Evolutionary conservation across 2,888 invertebrate genomes (phyloP).

Genomic region (Conomelus anceps): DNA sequence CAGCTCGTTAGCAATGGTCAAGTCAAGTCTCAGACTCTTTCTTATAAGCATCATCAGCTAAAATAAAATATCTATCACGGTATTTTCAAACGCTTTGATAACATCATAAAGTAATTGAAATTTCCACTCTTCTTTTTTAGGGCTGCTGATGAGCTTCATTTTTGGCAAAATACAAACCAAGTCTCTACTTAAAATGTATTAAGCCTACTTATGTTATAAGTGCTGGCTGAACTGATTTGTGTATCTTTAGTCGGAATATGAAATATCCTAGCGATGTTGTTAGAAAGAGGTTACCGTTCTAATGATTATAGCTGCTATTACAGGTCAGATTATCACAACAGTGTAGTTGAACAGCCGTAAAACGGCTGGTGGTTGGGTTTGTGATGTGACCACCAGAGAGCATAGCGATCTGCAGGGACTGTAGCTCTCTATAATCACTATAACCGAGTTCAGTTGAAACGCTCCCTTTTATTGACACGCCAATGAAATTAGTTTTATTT

Average conservation of each 20-base stretch:
- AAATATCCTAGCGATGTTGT: background rate
- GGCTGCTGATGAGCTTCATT: too few species aligned
- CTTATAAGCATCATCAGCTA: too few species aligned
- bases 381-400: background rate
- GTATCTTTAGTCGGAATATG: background rate
- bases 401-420: background rate
- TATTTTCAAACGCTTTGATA: too few species aligned
- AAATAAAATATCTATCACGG: too few species aligned
- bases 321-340: background rate
- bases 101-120: too few species aligned
- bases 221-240: background rate
- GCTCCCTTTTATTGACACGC: constrained; percentile 4
- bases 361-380: background rate
- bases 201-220: background rate
- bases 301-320: background rate
- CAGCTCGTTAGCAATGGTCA: too few species aligned
- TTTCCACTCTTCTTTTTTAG: too few species aligned
- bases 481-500: constrained; percentile 17
- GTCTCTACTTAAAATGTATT: too few species aligned
- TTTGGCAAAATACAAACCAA: too few species aligned
- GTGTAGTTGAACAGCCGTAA: background rate
- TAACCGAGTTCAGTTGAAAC: background rate
- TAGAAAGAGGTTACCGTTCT: background rate
- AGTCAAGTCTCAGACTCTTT: too few species aligned
- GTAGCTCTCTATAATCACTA: too few species aligned